Percentiles rank a stretch among this genome's conserved stretches.
These are phyloP conservation scores for Automeris io DNA, from an alignment of 2,888 invertebrate species.

Conservation along the genomic window DNA sequence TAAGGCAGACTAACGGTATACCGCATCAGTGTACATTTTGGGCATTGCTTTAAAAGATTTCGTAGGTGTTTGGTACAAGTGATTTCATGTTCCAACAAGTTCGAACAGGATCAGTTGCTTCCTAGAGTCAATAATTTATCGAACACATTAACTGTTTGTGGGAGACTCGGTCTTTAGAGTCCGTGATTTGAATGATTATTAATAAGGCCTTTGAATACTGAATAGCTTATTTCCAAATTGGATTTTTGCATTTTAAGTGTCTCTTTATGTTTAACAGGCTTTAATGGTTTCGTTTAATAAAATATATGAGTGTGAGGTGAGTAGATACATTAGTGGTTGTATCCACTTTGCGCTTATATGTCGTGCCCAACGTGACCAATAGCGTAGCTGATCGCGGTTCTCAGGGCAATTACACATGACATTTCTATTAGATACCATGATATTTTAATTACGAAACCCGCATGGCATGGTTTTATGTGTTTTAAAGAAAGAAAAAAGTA, in stretches of 20 bases:
- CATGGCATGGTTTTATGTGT: no score
- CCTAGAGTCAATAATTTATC: constrained; percentile 21
- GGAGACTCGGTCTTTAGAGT: not conserved
- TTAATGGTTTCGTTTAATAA: no score
- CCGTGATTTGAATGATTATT: not conserved
- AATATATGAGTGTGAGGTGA: no score
- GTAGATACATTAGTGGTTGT: no score
- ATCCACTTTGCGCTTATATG: no score
- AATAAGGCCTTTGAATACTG: not conserved
- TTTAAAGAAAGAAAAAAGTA: no score
- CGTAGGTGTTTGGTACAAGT: constrained; percentile 5
- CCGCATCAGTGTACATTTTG: not conserved
- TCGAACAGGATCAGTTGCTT: constrained; percentile 64
- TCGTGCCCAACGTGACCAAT: no score
- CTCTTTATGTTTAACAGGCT: not conserved
- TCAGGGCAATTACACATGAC: no score
- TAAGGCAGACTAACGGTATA: no score
- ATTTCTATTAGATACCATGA: no score
- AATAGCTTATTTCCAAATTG: not conserved
- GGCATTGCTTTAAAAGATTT: not conserved
- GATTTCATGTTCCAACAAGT: constrained; percentile 33
- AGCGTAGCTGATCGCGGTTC: no score
- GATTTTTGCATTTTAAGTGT: not conserved
- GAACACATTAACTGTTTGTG: not conserved
- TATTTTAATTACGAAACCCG: no score